Evolutionary conservation across 2,888 invertebrate genomes (phyloP).

Genomic region (Tigriopus californicus): DNA sequence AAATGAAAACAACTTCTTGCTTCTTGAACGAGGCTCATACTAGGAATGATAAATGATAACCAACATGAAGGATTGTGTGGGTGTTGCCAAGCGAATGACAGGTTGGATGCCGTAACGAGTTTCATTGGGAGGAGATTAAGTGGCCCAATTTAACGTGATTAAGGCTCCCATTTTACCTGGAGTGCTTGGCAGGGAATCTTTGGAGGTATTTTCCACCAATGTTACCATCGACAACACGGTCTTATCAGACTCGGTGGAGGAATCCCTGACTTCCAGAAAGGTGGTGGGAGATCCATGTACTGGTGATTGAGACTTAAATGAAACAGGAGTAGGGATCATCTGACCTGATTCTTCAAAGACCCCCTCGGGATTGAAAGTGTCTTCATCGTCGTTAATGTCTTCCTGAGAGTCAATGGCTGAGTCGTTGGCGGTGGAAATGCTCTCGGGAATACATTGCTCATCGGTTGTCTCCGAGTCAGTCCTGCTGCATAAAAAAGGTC

Average conservation of each 20-base stretch:
- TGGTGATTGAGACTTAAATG: too few species aligned
- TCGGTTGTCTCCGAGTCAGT: constrained; percentile 20
- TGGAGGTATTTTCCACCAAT: not conserved
- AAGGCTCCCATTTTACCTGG: too few species aligned
- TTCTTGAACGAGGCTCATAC: not conserved
- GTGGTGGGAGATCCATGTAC: not conserved
- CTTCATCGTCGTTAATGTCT: not conserved
- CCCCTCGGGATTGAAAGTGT: not conserved
- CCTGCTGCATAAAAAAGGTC: too few species aligned
- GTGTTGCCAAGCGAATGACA: too few species aligned
- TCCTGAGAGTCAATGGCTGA: not conserved
- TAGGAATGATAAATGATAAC: too few species aligned
- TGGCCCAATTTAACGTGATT: not conserved
- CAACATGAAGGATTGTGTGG: too few species aligned
- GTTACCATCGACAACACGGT: not conserved
- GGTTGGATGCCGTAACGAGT: not conserved
- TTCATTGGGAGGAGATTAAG: not conserved
- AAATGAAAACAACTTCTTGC: not conserved
- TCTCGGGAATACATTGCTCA: constrained; percentile 15
- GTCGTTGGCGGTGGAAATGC: not conserved
- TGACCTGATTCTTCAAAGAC: not conserved
- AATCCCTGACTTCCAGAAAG: not conserved
- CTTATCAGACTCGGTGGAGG: not conserved
- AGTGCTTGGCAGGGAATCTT: too few species aligned
- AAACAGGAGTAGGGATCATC: too few species aligned